A percentile compares a stretch with the other conserved stretches of the same genome.
Evolutionary conservation across 2,113 vertebrate genomes (phyloP).

Genomic region (Cisticola juncidis): DNA sequence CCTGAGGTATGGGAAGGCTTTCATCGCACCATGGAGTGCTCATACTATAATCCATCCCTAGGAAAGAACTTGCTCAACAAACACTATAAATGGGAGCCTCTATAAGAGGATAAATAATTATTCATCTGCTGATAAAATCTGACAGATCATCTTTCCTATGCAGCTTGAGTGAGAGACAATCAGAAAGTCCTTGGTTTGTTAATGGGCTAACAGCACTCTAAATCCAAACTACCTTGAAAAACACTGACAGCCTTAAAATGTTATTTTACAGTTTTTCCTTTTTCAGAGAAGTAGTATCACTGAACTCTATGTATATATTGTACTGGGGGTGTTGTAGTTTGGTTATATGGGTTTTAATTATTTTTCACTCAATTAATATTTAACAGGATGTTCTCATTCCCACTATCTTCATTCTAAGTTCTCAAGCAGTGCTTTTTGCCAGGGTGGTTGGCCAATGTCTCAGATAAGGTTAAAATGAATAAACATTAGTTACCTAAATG

Average conservation of each 20-base stretch:
- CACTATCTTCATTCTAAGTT: background rate
- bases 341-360: background rate
- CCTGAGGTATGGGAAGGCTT: background rate
- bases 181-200: conserved; percentile 19
- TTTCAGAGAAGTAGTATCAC: background rate
- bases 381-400: background rate
- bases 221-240: conserved; percentile 5
- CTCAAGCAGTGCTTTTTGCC: background rate
- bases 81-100: background rate
- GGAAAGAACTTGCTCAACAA: conserved; percentile 9
- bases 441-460: background rate
- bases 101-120: conserved; percentile 13
- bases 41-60: background rate
- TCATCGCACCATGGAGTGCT: background rate
- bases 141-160: background rate
- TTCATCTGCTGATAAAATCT: conserved; percentile 24
- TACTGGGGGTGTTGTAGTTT: background rate
- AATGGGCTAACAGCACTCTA: background rate
- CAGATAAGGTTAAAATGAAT: background rate
- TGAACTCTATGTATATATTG: background rate
- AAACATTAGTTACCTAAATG: background rate
- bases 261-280: background rate
- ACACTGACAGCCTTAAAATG: background rate
- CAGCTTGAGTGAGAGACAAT: conserved; percentile 11
- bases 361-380: background rate